Evolutionary conservation across 2,113 vertebrate species (phyloP).

Genomic region (Dromiciops gliroides): DNA sequence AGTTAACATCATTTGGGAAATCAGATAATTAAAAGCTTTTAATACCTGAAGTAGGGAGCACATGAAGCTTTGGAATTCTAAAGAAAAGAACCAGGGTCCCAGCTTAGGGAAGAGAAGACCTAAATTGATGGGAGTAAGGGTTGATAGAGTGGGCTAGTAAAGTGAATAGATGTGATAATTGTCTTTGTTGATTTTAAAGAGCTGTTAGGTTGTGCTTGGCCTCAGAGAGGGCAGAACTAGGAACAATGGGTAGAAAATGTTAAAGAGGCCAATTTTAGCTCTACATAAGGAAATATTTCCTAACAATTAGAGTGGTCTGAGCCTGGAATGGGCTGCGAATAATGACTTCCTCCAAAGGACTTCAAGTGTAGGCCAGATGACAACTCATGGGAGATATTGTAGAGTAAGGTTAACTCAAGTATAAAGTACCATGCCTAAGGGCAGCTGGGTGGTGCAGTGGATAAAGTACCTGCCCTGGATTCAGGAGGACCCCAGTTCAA

Average conservation of each 20-base stretch:
- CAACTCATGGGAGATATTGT: neutral
- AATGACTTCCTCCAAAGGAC: neutral
- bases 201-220: neutral
- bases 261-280: neutral
- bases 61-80: neutral
- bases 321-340: neutral
- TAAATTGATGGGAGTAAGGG: neutral
- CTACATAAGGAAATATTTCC: neutral
- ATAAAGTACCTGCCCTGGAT: no score
- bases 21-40: neutral
- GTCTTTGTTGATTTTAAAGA: neutral
- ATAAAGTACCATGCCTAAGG: neutral
- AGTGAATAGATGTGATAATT: neutral
- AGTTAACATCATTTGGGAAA: neutral
- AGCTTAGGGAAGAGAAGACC: neutral
- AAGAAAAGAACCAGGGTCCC: neutral
- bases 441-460: no score
- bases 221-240: neutral
- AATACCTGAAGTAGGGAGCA: neutral
- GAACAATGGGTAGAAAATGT: neutral
- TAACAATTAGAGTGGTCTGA: neutral
- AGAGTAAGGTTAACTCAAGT: neutral
- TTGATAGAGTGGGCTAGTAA: neutral
- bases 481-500: no score
- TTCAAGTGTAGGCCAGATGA: neutral